Evolutionary conservation across 1,140 invertebrate species (phyloP), one percentile per base, ranked within the genome.

Genomic region (Reticulitermes speratus): DNA sequence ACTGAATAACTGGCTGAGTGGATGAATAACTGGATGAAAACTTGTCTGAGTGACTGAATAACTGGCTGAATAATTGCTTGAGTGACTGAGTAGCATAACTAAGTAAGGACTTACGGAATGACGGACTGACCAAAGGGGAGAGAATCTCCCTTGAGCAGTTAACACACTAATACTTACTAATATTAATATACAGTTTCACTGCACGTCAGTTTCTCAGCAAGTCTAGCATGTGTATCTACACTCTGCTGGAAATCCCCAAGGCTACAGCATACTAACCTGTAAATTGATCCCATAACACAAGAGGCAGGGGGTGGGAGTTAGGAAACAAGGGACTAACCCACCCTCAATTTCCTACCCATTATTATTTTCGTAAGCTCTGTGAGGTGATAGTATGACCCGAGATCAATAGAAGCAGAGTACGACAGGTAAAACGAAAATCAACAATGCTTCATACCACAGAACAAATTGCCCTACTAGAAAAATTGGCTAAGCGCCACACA

Each of bases 361-460:
- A 65, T 55, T 84, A 45, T 55, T 84, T 84, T 84, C 59, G 84
- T 84, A 84, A 84, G 84, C 84, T 16, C 44, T 38, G 25, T 75
- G 9, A 6, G 25, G 25, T 30, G 25, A 9, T 30, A 8, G 65
- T 30, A 75, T 30, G n/a, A 21, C n/a, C 65, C 25, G n/a, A 65
- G 45, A 84, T 84, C 84, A 84, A 84, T 75, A 75, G 65, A 11
- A 75, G 65, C 65, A 2, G 65, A 75, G 65, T 84, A 55, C n/a
- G 30, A 84, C 84, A 84, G 84, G 84, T 84, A 65, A 84, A 84
- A 84, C 84, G 84, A 84, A 84, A 84, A 84, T 84, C 84, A 84
- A 84, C 84, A 84, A 84, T 59, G 48, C 84, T 45, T 84, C 59
- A 16, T 55, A 84, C 38, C 84, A 65, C n/a, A 48, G 84, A 48